Percentiles rank a stretch among this genome's conserved stretches.
Conservation (phyloP, 2,888 invertebrate species). For the Catocala sponsa region DNA sequence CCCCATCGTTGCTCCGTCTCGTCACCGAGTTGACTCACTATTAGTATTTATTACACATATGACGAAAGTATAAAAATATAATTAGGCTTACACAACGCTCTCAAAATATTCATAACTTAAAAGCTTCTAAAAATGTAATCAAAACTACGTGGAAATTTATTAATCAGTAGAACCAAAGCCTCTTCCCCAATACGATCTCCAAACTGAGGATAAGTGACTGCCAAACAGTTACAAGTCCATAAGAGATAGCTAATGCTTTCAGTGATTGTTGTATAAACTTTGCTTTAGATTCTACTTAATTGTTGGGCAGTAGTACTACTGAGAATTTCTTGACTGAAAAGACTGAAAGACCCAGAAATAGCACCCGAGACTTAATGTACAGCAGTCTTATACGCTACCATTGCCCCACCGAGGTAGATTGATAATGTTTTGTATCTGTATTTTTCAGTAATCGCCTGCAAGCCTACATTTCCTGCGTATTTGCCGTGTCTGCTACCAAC, state of each 20-base stretch:
- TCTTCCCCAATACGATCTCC: not conserved
- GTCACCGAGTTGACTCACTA: no score
- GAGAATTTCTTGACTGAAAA: no score
- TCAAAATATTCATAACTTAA: slow-evolving; percentile 2
- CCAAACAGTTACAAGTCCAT: not conserved
- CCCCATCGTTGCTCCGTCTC: no score
- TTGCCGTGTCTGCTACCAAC: slow-evolving; percentile 95
- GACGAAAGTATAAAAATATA: slow-evolving; percentile 1
- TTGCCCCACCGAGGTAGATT: no score
- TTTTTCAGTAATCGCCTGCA: slow-evolving; percentile 94
- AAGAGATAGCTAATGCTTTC: not conserved
- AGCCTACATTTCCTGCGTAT: slow-evolving; percentile 94
- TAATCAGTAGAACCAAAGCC: not conserved
- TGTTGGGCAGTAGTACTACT: no score
- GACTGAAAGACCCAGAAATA: no score
- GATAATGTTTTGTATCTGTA: not conserved
- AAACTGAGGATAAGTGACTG: not conserved
- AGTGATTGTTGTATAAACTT: not conserved
- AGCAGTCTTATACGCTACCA: no score
- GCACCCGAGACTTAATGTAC: no score
- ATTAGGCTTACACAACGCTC: slow-evolving; percentile 3
- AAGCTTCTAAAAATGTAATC: not conserved
- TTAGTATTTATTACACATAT: no score
- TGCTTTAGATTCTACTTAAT: no score
- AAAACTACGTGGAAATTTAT: not conserved